phyloP scores from a whole-genome alignment of 2,113 vertebrate genomes.

The human (Homo sapiens) region GRCh38 chrX:109936501-109937000 shows the following conservation, averaged over 20 bases:
- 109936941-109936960: background rate
- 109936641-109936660: background rate
- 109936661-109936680: background rate
- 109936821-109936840: background rate
- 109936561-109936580: background rate
- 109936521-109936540: conserved; percentile 7
- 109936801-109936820: background rate
- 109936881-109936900: background rate
- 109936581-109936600: background rate
- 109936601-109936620: background rate
- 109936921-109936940: background rate
- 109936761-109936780: background rate
- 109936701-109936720: background rate
- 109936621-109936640: background rate
- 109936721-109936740: background rate
- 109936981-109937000: background rate
- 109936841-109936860: background rate
- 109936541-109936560: background rate
- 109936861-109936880: background rate
- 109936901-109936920: background rate
- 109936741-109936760: background rate
- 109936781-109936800: background rate
- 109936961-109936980: background rate
- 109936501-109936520: background rate
- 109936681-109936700: background rate